Conservation (phyloP, 2,797 vertebrate species). For the Pteronotus mesoamericanus region DNA sequence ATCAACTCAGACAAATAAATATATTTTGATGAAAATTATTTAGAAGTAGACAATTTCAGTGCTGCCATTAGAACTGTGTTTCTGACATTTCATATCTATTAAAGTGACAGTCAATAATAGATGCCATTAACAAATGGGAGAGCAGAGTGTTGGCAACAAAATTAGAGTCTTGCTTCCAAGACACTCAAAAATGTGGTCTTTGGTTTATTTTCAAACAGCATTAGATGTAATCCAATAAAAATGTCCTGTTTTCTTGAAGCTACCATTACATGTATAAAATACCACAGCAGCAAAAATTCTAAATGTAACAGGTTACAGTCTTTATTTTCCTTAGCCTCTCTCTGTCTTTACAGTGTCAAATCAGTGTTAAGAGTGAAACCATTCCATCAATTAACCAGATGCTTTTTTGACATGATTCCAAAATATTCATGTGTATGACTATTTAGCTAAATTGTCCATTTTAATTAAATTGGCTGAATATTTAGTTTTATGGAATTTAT, state of each 20-base stretch:
- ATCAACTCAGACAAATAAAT: slow-evolving; percentile 25
- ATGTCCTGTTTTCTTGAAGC: slow-evolving; percentile 19
- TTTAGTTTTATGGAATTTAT: slow-evolving; percentile 51
- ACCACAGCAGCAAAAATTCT: not conserved
- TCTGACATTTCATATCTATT: slow-evolving; percentile 48
- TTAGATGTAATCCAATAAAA: slow-evolving; percentile 44
- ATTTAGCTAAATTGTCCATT: slow-evolving; percentile 26
- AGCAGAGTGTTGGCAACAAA: slow-evolving; percentile 66
- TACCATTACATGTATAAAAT: not conserved
- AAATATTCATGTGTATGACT: not conserved
- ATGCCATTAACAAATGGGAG: slow-evolving; percentile 53
- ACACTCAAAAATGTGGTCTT: slow-evolving; percentile 26
- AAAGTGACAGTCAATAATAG: slow-evolving; percentile 50
- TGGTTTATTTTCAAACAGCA: slow-evolving; percentile 65
- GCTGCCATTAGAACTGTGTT: not conserved
- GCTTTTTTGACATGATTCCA: slow-evolving; percentile 12
- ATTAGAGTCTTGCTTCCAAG: slow-evolving; percentile 55
- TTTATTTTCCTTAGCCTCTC: not conserved
- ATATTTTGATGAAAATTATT: slow-evolving; percentile 35
- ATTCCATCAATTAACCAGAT: not conserved
- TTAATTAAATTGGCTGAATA: slow-evolving; percentile 45
- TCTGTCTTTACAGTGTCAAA: not conserved
- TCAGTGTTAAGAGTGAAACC: not conserved
- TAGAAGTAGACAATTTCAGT: slow-evolving; percentile 33
- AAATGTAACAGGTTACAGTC: not conserved